Evolutionary conservation across 2,888 invertebrate species (phyloP).

Genomic region (Acrocyrtus sp.): DNA sequence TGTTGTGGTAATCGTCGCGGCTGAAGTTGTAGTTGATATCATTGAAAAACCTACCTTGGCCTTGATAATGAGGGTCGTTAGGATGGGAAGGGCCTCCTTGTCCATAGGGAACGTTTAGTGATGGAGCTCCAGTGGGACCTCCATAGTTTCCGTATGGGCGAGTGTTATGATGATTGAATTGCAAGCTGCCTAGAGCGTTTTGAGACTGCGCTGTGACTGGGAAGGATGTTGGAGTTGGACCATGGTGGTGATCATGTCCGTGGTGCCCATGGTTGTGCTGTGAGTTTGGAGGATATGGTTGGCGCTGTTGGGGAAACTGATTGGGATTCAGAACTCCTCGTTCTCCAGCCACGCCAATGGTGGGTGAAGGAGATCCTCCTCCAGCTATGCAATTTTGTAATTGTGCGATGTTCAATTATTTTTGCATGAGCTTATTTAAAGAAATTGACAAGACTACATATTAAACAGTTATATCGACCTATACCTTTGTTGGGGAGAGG

Average conservation of each 20-base stretch:
- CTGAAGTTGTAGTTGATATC: conserved; percentile 7
- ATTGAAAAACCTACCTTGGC: conserved; percentile 34
- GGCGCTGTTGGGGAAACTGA: conserved; percentile 11
- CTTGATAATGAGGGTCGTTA: conserved; percentile 23
- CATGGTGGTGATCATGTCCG: conserved; percentile 6
- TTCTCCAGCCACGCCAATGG: conserved; percentile 28
- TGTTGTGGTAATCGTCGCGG: not conserved
- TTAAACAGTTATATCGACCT: too few species aligned
- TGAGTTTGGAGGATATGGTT: not conserved
- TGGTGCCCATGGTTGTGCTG: conserved; percentile 22
- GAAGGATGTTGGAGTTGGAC: conserved; percentile 12
- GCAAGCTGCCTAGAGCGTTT: conserved; percentile 25
- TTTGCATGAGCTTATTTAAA: too few species aligned
- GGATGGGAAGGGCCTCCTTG: conserved; percentile 3
- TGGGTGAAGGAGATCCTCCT: not conserved
- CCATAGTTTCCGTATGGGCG: not conserved
- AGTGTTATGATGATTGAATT: conserved; percentile 18
- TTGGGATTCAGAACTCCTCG: conserved; percentile 26
- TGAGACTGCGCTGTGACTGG: conserved; percentile 28
- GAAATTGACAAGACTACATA: too few species aligned
- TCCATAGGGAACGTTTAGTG: conserved; percentile 15
- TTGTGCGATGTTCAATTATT: too few species aligned
- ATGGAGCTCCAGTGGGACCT: not conserved
- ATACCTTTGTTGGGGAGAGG: not conserved
- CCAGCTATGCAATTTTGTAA: too few species aligned